These are phyloP conservation scores for Perdita meconis DNA, from an alignment of 2,888 invertebrate genomes.

Conservation along the genomic window DNA sequence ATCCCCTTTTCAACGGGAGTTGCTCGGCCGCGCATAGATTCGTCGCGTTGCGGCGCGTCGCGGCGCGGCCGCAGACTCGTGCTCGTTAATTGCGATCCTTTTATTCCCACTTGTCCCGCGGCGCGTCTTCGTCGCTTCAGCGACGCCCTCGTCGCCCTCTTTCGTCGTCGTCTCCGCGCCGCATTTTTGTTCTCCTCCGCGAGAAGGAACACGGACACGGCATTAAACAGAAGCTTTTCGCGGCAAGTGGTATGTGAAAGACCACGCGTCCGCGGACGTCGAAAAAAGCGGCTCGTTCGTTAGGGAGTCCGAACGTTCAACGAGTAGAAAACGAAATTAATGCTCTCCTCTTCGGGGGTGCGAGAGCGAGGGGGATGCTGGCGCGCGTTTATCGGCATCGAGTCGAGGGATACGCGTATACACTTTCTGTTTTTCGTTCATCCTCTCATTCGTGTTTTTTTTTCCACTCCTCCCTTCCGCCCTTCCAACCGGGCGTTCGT, in stretches of 20 bases:
- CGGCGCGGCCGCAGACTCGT: conserved; percentile 52
- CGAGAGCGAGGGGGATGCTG: not conserved
- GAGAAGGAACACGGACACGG: conserved; percentile 25
- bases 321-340: conserved; percentile 60
- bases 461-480: too few species aligned
- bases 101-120: conserved; percentile 57
- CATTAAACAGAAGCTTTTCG: conserved; percentile 44
- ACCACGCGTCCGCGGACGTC: conserved; percentile 37
- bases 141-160: not conserved
- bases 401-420: conserved; percentile 15
- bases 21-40: conserved; percentile 42
- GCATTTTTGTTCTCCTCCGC: conserved; percentile 41
- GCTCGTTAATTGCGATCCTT: conserved; percentile 69
- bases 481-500: not conserved
- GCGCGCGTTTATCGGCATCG: conserved; percentile 33
- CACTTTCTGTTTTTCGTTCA: conserved; percentile 13
- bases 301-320: conserved; percentile 57
- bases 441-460: not conserved
- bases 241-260: conserved; percentile 55
- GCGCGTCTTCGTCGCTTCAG: conserved; percentile 23
- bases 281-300: conserved; percentile 56
- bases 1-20: conserved; percentile 46
- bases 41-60: conserved; percentile 41
- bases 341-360: conserved; percentile 34
- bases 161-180: not conserved